Evolutionary conservation across 2,113 vertebrate genomes (phyloP), one percentile per base, ranked within the genome.

Genomic region (Solea senegalensis): DNA sequence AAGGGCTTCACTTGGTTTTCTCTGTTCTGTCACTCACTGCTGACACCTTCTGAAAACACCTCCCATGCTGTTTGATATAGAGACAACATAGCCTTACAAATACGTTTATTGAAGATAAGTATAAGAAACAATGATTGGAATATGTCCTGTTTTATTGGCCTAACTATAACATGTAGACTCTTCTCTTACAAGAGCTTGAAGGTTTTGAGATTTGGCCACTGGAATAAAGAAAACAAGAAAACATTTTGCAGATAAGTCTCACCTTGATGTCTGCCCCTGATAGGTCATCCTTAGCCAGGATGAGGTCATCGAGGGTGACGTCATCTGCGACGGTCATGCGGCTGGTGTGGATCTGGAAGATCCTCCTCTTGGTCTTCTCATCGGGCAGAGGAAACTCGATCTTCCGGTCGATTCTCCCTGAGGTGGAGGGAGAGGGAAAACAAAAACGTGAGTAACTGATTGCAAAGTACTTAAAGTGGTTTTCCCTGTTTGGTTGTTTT

Each of bases 181-280:
- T 26, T n/a, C n/a, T n/a, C n/a, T n/a, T n/a, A n/a, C n/a, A n/a
- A n/a, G n/a, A n/a, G n/a, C n/a, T n/a, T n/a, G n/a, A n/a, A n/a
- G n/a, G n/a, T 46, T 65, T 15, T 14, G 12, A 43, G n/a, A 41
- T 41, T 9, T 27, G 27, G 28, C 44, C 8, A 4, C 16, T n/a
- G 28, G 3, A 48, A 7, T 7, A 34, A 28, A 52, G 10, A 8
- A 53, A 10, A 11, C 14, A 28, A 52, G 10, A 8, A 53, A 10
- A 11, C 14, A 10, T n/a, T 55, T n/a, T 59, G 26, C 52, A 41
- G 46, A 54, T 65, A 21, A 3, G n/a, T 7, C 65, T 72, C 67
- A 96, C 97, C 95, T 99, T 99, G 81, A 99, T 99, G 83, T 99
- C 97, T 3, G 97, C 97, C 54, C 97, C 97, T 2, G 97, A 99